Conservation (phyloP, 2,113 vertebrate genomes). For the Microcebus jonahi region DNA sequence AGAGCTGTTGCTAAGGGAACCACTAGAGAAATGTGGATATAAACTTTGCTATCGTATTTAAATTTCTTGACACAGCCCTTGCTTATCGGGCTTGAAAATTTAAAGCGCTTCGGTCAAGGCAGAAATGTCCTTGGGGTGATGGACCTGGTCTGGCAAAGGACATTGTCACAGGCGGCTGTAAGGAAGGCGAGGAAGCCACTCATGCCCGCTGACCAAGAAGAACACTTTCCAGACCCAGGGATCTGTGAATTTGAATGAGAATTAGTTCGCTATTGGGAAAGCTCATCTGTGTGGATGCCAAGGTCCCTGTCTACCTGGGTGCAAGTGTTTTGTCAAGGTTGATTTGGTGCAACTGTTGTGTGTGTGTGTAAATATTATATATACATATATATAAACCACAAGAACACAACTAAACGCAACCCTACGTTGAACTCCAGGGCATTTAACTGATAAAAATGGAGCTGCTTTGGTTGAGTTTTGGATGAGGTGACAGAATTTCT, state of each 20-base stretch:
- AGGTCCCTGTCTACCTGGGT: not conserved
- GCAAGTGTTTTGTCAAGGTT: constrained; percentile 42
- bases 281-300: constrained; percentile 7
- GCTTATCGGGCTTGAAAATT: constrained; percentile 44
- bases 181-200: not conserved
- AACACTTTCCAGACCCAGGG: constrained; percentile 5
- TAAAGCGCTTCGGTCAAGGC: constrained; percentile 34
- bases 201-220: not conserved
- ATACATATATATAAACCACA: not conserved
- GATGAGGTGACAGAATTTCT: not conserved
- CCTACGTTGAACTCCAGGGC: not conserved
- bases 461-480: not conserved
- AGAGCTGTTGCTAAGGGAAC: constrained; percentile 54
- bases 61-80: constrained; percentile 10
- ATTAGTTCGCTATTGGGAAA: constrained; percentile 25
- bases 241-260: constrained; percentile 28
- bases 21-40: not conserved
- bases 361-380: no score
- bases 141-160: not conserved
- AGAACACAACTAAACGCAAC: not conserved
- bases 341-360: not conserved
- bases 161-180: not conserved
- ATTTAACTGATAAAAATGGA: not conserved
- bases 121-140: not conserved
- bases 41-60: constrained; percentile 48